phyloP scores from a whole-genome alignment of 2,113 vertebrate genomes.

The Ciconia boyciana region DNA sequence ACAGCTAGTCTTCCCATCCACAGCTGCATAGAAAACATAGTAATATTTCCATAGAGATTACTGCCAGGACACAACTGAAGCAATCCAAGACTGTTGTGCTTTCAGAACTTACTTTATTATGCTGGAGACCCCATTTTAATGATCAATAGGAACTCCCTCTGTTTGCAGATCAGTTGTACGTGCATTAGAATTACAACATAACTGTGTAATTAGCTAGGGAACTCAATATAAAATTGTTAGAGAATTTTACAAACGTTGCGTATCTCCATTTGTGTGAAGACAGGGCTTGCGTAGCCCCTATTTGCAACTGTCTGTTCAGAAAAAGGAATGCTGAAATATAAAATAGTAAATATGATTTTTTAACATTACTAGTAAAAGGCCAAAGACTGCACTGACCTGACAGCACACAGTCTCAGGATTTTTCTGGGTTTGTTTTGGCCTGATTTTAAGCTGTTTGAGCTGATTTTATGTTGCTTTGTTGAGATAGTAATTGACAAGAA shows the following conservation, averaged over 20 bases:
- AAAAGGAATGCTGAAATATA: not conserved
- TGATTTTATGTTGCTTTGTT: not conserved
- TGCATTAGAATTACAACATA: not conserved
- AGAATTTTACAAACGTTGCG: not conserved
- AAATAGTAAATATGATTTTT: not conserved
- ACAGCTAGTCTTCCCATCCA: not conserved
- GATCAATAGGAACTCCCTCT: not conserved
- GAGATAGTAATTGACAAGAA: not conserved
- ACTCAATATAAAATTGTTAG: not conserved
- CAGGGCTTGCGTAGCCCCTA: not conserved
- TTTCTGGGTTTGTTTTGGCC: not conserved
- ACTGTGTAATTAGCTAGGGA: not conserved
- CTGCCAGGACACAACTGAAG: not conserved
- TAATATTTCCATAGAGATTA: not conserved
- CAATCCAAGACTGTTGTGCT: not conserved
- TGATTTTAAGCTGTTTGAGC: too few species aligned
- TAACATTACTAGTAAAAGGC: not conserved
- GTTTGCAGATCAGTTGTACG: not conserved
- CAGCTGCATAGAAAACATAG: not conserved
- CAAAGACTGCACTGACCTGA: not conserved
- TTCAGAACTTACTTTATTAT: not conserved
- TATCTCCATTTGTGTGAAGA: not conserved
- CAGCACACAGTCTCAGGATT: not conserved
- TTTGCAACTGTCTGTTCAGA: not conserved
- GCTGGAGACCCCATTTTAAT: not conserved